These are phyloP conservation scores for Euphydryas editha DNA, from an alignment of 2,888 invertebrate species.

Conservation along the genomic window DNA sequence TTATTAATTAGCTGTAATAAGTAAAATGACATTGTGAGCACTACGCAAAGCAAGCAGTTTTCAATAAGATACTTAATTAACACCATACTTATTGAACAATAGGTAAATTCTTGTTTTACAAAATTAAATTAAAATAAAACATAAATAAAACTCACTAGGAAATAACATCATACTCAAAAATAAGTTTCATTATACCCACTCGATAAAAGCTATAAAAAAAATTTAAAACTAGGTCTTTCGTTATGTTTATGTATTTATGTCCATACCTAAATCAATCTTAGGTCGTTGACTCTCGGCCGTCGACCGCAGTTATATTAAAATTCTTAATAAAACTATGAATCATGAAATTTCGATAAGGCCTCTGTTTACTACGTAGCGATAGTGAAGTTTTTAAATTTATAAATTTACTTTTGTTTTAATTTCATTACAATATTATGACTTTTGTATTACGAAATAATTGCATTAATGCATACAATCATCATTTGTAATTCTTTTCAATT, in stretches of 20 bases:
- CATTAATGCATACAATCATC: neutral
- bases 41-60: too few relatives aligned
- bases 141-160: neutral
- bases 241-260: constrained; percentile 15
- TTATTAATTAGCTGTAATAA: neutral
- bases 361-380: constrained; percentile 15
- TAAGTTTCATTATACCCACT: constrained; percentile 16
- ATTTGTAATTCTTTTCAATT: neutral
- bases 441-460: neutral
- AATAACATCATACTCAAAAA: constrained; percentile 4
- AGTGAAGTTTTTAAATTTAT: constrained; percentile 3
- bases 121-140: neutral
- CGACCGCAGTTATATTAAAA: constrained; percentile 38
- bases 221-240: constrained; percentile 19
- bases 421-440: neutral
- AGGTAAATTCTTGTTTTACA: neutral
- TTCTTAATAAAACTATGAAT: constrained; percentile 27
- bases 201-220: constrained; percentile 8
- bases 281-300: constrained; percentile 42
- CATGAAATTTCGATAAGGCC: constrained; percentile 23
- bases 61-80: too few relatives aligned
- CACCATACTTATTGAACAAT: too few relatives aligned
- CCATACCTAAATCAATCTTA: constrained; percentile 32
- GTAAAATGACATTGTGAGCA: too few relatives aligned
- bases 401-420: neutral